Base-by-base conservation (phyloP, 2,888 invertebrate species). In the Serrognathus titanus region DNA sequence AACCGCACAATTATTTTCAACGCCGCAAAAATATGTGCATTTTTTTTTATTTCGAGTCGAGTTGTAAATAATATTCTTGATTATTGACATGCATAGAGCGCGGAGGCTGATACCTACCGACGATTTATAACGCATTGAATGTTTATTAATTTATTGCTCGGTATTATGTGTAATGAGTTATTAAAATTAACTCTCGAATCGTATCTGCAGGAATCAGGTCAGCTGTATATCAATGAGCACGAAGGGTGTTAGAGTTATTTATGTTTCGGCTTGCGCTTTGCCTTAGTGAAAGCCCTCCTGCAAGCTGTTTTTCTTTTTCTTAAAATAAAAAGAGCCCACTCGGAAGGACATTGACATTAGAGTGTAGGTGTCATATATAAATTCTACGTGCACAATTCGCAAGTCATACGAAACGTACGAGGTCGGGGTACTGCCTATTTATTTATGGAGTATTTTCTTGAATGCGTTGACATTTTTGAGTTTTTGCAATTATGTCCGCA, bases 81-180 rank as follows among this genome's bases (percentile, higher is more conserved):
- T 31, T 31, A 31, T 31, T 3, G 43, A 16, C 43, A 43, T 37
- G 43, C 45, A 55, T 55, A 48, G 48, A 50, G 55, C 45, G 37
- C 49, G 48, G 24, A 43, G 13, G 41, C 13, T 36, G 12, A 36
- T 36, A 48, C 12, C 24, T 7, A 31, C 24, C 6, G 49, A 49
- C 55, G 49, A 55, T 55, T 55, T 50, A 55, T 49, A 49, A 55
- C 37, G 43, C 43, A 43, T 43, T 43, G 48, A 50, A 41, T 45
- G 50, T 48, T 55, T 55, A 55, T 38, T 55, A 55, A 55, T 55
- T 55, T 55, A 55, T 55, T 43, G 38, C 50, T 49, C 45, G 9
- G 20, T 45, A 49, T 50, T 53, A 50, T 45, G 43, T 55, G 43
- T 55, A 55, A 55, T 55, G 55, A 50, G 55, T 55, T 55, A 55